Conservation (phyloP, 2,797 vertebrate species). For the Falco columbarius region DNA sequence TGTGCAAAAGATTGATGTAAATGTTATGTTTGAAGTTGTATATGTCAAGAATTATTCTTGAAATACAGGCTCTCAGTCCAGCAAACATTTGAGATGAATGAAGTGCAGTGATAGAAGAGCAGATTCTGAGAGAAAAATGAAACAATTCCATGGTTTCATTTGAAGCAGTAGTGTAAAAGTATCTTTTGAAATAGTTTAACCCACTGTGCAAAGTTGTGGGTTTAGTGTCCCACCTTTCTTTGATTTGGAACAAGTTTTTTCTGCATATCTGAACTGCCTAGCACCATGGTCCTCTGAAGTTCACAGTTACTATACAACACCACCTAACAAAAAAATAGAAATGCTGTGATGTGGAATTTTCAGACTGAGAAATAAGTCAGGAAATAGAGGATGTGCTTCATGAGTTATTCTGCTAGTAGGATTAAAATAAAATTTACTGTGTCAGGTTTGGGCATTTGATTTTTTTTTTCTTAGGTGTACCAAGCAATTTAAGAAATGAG, state of each 20-base stretch:
- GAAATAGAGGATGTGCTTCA: not conserved
- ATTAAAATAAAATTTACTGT: not conserved
- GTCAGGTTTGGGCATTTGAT: not conserved
- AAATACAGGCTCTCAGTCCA: not conserved
- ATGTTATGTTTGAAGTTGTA: not conserved
- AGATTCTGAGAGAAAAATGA: not conserved
- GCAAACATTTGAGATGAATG: not conserved
- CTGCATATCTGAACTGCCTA: not conserved
- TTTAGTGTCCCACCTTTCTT: not conserved
- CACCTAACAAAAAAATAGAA: not conserved
- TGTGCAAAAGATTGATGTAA: not conserved
- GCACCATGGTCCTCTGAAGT: not conserved
- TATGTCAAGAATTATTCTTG: not conserved
- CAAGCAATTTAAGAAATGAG: not conserved
- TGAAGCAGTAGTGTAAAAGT: not conserved
- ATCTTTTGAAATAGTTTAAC: not conserved
- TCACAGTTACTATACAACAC: not conserved
- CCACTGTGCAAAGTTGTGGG: not conserved
- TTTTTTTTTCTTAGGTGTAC: not conserved
- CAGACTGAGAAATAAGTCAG: not conserved
- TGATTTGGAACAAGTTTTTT: not conserved
- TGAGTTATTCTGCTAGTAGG: not conserved
- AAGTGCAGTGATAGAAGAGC: not conserved
- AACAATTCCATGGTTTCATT: not conserved
- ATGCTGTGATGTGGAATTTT: not conserved